Conservation (phyloP, 2,797 vertebrate species). For the Ciconia nigra region DNA sequence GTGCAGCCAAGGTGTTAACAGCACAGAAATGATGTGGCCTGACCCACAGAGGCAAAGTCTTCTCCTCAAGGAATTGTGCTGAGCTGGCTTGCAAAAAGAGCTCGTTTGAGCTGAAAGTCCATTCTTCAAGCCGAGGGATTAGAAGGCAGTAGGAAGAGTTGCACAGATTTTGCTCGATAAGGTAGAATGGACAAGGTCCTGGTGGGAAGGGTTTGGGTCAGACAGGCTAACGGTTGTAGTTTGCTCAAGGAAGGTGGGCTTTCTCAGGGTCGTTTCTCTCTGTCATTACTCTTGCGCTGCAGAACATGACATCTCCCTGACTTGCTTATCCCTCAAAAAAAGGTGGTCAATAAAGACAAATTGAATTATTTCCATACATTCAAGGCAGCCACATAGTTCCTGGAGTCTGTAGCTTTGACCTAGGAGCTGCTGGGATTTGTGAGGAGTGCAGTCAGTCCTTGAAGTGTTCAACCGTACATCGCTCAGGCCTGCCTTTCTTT, state of each 20-base stretch:
- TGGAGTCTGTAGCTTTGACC: not conserved
- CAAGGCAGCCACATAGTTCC: not conserved
- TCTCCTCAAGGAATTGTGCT: not conserved
- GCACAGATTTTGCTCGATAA: not conserved
- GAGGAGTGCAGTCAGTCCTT: not conserved
- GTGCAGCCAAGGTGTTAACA: not conserved
- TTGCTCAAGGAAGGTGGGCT: not conserved
- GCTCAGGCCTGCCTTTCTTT: not conserved
- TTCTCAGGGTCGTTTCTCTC: not conserved
- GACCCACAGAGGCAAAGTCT: not conserved
- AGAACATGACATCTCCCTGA: not conserved
- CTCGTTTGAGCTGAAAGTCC: not conserved
- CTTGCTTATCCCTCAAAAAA: not conserved
- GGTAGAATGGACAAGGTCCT: not conserved
- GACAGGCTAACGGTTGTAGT: not conserved
- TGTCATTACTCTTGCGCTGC: not conserved
- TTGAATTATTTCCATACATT: not conserved
- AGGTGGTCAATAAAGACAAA: not conserved
- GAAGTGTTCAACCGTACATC: not conserved
- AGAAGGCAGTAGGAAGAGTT: not conserved
- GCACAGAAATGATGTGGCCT: not conserved
- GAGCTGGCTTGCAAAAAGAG: not conserved
- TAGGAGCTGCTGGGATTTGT: not conserved
- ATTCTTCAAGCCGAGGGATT: not conserved
- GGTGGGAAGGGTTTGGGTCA: not conserved